A percentile compares a stretch with the other conserved stretches of the same genome.
Conservation (phyloP, 2,888 invertebrate species). For the Oscheius sp. region DNA sequence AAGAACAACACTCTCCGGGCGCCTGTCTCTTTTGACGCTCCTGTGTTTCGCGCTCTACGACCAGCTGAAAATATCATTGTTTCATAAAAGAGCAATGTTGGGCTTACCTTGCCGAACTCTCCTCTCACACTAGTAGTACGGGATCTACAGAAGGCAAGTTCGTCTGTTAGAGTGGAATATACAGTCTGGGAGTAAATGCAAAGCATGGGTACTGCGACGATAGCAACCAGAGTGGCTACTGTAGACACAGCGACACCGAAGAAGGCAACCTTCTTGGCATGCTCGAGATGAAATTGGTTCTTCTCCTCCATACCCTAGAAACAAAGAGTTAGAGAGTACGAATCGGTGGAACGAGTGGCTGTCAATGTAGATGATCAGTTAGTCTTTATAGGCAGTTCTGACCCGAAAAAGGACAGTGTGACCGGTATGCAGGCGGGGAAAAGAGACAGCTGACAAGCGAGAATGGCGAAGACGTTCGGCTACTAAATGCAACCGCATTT, state of each 20-base stretch:
- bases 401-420: background rate
- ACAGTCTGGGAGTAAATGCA: constrained; percentile 23
- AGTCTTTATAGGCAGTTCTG: background rate
- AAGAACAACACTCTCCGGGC: constrained; percentile 23
- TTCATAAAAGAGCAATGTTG: no score
- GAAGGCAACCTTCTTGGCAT: constrained; percentile 24
- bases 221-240: constrained; percentile 9
- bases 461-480: background rate
- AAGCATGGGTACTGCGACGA: constrained; percentile 13
- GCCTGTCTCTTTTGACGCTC: constrained; percentile 15
- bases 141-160: constrained; percentile 23
- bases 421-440: background rate
- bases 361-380: background rate
- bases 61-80: background rate
- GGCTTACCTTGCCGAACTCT: constrained; percentile 8
- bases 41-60: background rate
- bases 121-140: constrained; percentile 13
- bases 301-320: constrained; percentile 9
- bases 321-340: background rate
- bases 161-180: constrained; percentile 7
- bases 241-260: constrained; percentile 11
- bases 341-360: background rate
- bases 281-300: background rate
- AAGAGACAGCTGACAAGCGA: background rate
- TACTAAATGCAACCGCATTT: no score